Evolutionary conservation across 2,113 vertebrate species (phyloP), one percentile per base, ranked within the genome.

Genomic region (Edolisoma coerulescens): DNA sequence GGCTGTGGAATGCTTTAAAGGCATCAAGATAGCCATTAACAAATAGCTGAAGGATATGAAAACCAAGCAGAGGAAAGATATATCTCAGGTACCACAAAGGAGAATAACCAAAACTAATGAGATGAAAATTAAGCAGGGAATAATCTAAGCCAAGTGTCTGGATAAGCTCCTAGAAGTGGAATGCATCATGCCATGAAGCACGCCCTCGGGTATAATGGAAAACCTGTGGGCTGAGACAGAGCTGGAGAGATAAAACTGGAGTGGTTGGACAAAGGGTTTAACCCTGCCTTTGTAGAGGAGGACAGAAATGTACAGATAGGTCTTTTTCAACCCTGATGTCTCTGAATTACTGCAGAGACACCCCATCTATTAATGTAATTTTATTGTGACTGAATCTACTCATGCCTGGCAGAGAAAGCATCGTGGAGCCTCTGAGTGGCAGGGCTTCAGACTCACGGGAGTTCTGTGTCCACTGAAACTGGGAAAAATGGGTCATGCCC

Each of bases 31-130:
- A 96, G 82, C 73, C 61, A 87, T 79, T 96, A 89, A 94, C 87
- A 96, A 95, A 96, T 65, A 95, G 89, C 70, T 95, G 53, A 95
- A 89, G 90, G 81, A 89, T 84, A 89, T 79, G 69, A 94, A 96
- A 94, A 92, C 84, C 30, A 87, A 85, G 49, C 60, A 91, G 65
- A 50, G 67, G 52, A 90, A 94, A 93, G 49, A 89, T 52, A 12
- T 84, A 90, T 75, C 61, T 89, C 77, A 89, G 54, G 75, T 77
- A 81, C 37, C 32, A 74, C 45, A 87, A 92, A 88, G 54, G n/a
- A 92, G 41, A 87, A 87, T 11, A 87, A 57, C 19, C 57, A 60
- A 89, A 95, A 91, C 45, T 73, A 87, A 73, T 76, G 53, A 68
- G 69, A 91, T 15, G 7, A 96, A 95, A 96, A 96, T 79, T 91